Evolutionary conservation across 1,140 invertebrate genomes (phyloP), one percentile per base, ranked within the genome.

Genomic region (Ceratina calcarata): DNA sequence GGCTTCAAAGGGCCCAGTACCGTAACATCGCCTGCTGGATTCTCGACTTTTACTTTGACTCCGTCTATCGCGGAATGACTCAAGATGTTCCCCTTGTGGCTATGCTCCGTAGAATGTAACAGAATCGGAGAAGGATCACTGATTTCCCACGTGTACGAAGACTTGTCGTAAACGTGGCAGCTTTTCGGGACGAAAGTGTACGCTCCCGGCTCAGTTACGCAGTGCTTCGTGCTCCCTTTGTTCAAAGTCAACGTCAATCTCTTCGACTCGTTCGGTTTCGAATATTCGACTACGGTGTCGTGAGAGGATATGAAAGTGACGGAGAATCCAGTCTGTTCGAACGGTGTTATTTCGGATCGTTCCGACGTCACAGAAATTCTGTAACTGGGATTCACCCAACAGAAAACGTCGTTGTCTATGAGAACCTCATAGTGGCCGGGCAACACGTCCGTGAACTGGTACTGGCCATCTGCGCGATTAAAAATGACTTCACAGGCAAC

Each of bases 391-490:
- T 93, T 94, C 64, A 95, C 93, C 96, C 97, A 98, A 89, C 97
- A 98, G 76, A 96, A 95, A 57, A 95, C 93, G 70, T 95, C 95
- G 3, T 92, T 93, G 20, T 94, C 93, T 62, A 97, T 94, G 1
- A 94, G 94, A 0, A 97, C 90, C 93, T 96, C 94, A 87, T 98
- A 99, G 58, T 95, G 95, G 24, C 97, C 98, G 7, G 97, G 96
- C 49, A 96, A 92, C 18, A 99, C 94, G 76, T 97, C 95, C 22
- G 93, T 93, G 84, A 99, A 98, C 15, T 92, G 91, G 90, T 98
- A 99, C 45, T 93, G 94, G 10, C 95, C 95, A 90, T 94, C 96
- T 96, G 93, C 79, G 82, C 94, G 37, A 83, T 78, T 13, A 80
- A 91, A 90, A 83, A 84, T 60, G 68, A 90, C 80, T 88, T 91